Percentiles rank a stretch among this genome's conserved stretches.
Evolutionary conservation across 2,113 vertebrate species (phyloP).

Genomic region (Sorex fumeus): DNA sequence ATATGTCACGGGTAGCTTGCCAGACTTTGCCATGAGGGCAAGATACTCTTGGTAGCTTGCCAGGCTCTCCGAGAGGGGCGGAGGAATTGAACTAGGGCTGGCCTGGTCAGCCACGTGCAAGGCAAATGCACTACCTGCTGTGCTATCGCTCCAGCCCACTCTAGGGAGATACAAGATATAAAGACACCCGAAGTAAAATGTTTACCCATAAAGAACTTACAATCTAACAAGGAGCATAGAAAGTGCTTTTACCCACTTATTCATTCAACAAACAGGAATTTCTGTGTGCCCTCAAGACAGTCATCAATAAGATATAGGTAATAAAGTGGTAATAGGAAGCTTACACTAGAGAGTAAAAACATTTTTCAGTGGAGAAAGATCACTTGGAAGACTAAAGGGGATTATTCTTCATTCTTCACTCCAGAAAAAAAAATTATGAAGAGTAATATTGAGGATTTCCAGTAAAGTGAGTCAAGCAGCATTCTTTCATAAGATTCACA

Average conservation of each 20-base stretch:
- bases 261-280: conserved; percentile 40
- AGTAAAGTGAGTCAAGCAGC: not conserved
- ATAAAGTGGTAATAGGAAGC: not conserved
- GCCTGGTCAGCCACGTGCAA: too few relatives aligned
- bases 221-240: not conserved
- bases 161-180: conserved; percentile 17
- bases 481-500: not conserved
- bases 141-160: too few relatives aligned
- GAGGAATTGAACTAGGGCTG: too few relatives aligned
- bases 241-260: not conserved
- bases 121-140: too few relatives aligned
- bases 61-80: too few relatives aligned
- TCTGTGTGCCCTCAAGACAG: not conserved
- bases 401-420: not conserved
- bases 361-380: not conserved
- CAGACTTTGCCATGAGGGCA: too few relatives aligned
- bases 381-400: not conserved
- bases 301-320: not conserved
- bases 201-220: conserved; percentile 48
- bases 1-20: too few relatives aligned
- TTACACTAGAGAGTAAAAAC: not conserved
- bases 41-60: too few relatives aligned
- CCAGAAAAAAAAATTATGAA: not conserved
- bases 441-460: not conserved
- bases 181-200: not conserved